Base-by-base conservation (phyloP, 2,797 vertebrate genomes). In the Paratrypauchen microcephalus region DNA sequence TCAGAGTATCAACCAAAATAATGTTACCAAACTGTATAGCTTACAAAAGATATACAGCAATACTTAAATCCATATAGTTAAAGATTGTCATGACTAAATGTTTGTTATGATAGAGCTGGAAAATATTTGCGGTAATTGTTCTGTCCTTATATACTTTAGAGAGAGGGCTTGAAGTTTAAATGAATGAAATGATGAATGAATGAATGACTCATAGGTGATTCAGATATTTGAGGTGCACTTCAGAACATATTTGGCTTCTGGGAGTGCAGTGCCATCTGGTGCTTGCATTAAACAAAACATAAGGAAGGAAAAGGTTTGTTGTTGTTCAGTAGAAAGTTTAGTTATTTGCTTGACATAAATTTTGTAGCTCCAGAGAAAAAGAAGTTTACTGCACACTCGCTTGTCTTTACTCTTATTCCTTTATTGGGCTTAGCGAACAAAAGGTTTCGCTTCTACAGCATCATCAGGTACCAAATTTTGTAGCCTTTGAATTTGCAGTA, bases 201-300 rank as follows among this genome's bases (percentile, higher is more conserved):
- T 36, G 26, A 30, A 47, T 64, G 62, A 64, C 41, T 64, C 62
- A 64, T 48, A 41, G 8, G 13, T 26, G 62, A 64, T 68, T 60
- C 63, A 68, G 21, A 41, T 61, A 23, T 21, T 21, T 39, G n/a
- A 61, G 59, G 32, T 59, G 12, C 30, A 68, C 57, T 63, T 81
- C 73, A 61, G 45, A 76, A 65, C 70, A 73, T 15, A 62, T 50
- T 66, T 68, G 76, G 73, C 74, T 74, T 39, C 68, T 76, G 76
- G 75, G 81, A 75, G 61, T 79, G 86, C 72, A 87, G 74, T 80
- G 88, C 89, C 89, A 86, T 82, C 89, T 92, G 81, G 72, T 92
- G 90, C 83, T 83, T 72, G 32, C 50, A 72, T 54, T 66, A 57
- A 68, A 74, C 28, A 82, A 72, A 69, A 71, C 69, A 80, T n/a